These are phyloP conservation scores for Danio albolineatus DNA, from an alignment of 2,797 vertebrate species.

Conservation along the genomic window DNA sequence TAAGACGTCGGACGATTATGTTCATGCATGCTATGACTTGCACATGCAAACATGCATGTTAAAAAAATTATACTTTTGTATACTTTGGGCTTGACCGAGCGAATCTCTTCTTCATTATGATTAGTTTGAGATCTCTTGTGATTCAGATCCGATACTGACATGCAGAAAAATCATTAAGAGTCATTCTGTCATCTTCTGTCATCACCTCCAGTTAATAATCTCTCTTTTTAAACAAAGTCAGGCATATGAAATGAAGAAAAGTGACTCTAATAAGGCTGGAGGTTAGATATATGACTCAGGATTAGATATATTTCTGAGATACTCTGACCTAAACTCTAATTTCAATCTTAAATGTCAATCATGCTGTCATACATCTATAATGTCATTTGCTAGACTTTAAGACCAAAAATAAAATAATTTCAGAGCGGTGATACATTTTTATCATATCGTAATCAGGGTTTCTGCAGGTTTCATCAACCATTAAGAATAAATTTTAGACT, in stretches of 20 bases:
- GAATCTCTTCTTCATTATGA: neutral
- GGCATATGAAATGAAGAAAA: conserved; percentile 34
- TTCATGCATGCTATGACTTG: too few relatives aligned
- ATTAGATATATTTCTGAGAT: neutral
- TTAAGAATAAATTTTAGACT: too few relatives aligned
- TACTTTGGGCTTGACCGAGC: neutral
- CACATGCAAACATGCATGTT: neutral
- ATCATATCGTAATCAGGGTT: too few relatives aligned
- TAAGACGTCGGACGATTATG: too few relatives aligned
- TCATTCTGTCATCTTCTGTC: conserved; percentile 28
- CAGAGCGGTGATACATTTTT: neutral
- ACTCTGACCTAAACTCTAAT: neutral
- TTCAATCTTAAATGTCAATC: conserved; percentile 9
- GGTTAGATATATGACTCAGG: neutral
- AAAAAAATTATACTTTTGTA: too few relatives aligned
- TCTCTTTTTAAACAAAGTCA: neutral
- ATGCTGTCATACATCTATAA: neutral
- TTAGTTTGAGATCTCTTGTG: conserved; percentile 8
- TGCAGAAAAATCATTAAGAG: conserved; percentile 39
- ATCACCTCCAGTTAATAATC: conserved; percentile 40
- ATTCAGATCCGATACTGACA: conserved; percentile 18
- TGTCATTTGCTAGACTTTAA: neutral
- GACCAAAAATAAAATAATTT: neutral
- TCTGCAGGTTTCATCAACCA: too few relatives aligned
- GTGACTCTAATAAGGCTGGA: conserved; percentile 15